Base-by-base conservation (phyloP, 2,888 invertebrate genomes). In the Phengaris alcon region DNA sequence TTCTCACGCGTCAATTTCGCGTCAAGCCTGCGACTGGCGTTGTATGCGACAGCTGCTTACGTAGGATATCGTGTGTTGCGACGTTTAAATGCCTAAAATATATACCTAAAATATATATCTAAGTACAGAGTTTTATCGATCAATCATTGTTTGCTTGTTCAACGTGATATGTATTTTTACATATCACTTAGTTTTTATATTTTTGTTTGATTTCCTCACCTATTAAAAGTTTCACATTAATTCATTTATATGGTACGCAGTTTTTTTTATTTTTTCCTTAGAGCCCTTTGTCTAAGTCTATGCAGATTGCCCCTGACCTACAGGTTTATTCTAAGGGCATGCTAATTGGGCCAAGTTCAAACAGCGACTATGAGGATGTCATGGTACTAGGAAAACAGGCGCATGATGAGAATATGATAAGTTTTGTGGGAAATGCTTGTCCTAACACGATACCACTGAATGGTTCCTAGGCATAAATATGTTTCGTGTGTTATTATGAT, bases 1-100 rank as follows among this genome's bases (percentile, higher is more conserved):
- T 22, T 83, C 8, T 81, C 88, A 0, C 79, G 82, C 51, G 22
- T 92, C 3, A 90, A 90, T 76, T 78, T 87, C 7, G 78, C 84
- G 2, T 85, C 77, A 8, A 77, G 85, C 48, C 76, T 88, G 7
- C 84, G 84, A 5, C 72, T 87, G n/a, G 80, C 84, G 1, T 77
- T 82, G 3, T 87, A 81, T 75, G 79, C 87, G 0, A 79, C 84
- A 46, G 84, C 80, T 2, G 57, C 86, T 9, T 81, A 81, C 55
- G 64, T 88, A 8, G 85, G 88, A 7, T 35, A 84, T 2, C 81
- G 82, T 77, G 54, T 87, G 0, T 46, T 87, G 13, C 82, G 81
- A 15, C 57, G 55, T 70, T 51, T 64, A n/a, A 44, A 64, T 35
- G 15, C 1, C 15, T 64, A 64, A 44, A 12, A 57, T 35, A 35